Evolutionary conservation across 2,113 vertebrate genomes (phyloP).

Genomic region (Mellivora capensis): DNA sequence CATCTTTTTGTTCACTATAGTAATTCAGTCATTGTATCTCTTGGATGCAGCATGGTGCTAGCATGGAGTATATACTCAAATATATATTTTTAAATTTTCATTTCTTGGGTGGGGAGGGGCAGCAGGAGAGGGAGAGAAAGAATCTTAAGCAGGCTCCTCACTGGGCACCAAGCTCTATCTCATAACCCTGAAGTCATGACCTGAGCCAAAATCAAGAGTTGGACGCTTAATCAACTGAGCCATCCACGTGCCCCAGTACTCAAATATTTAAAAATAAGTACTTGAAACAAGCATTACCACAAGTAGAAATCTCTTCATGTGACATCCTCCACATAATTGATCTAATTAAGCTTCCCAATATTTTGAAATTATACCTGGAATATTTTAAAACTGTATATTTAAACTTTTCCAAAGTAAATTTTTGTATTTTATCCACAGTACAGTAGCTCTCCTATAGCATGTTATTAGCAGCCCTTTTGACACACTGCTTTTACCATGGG

Average conservation of each 20-base stretch:
- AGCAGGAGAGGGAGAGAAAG: not conserved
- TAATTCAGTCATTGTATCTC: not conserved
- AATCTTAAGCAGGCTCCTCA: not conserved
- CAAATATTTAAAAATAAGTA: not conserved
- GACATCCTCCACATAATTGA: not conserved
- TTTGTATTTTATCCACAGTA: not conserved
- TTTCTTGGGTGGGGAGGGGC: not conserved
- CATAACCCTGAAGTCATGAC: not conserved
- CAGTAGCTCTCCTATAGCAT: not conserved
- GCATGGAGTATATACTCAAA: not conserved
- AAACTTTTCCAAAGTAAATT: not conserved
- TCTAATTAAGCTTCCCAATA: not conserved
- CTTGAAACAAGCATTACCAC: not conserved
- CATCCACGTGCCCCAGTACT: not conserved
- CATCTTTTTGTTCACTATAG: not conserved
- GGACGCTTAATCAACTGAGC: not conserved
- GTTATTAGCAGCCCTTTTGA: not conserved
- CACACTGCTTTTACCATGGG: not conserved
- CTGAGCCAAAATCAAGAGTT: not conserved
- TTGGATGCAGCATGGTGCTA: not conserved
- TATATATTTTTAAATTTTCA: not conserved
- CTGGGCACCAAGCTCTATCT: too few relatives aligned
- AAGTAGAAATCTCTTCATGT: not conserved
- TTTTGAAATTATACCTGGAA: not conserved
- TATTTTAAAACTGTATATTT: not conserved